A percentile compares a stretch with the other conserved stretches of the same genome.
Evolutionary conservation across 2,888 invertebrate species (phyloP).

Genomic region (Apotomis betuletana): DNA sequence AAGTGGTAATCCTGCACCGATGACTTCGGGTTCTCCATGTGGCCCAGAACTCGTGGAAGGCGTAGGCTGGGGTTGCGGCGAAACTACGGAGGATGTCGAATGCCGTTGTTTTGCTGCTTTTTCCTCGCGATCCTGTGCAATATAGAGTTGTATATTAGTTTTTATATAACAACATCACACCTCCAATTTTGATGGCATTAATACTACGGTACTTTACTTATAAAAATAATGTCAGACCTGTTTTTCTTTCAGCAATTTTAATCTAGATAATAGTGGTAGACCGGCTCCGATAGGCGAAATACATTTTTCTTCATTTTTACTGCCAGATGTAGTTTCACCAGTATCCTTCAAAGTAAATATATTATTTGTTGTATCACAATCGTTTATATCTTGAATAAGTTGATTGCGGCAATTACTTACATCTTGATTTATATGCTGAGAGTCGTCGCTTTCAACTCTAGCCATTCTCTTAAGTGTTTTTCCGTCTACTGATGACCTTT

Average conservation of each 20-base stretch:
- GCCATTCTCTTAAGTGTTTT: conserved; percentile 88
- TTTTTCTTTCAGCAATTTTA: conserved; percentile 92
- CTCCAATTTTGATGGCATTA: background rate
- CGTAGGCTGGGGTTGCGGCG: conserved; percentile 81
- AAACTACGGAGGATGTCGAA: conserved; percentile 67
- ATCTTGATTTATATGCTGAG: conserved; percentile 75
- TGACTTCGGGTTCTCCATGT: conserved; percentile 84
- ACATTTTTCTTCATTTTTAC: conserved; percentile 83
- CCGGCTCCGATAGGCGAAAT: conserved; percentile 93
- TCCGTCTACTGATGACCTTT: conserved; percentile 74
- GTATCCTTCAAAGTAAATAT: conserved; percentile 63
- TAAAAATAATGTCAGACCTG: conserved; percentile 79
- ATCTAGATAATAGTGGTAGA: conserved; percentile 89
- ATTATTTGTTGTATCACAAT: conserved; percentile 4
- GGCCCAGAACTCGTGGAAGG: conserved; percentile 85
- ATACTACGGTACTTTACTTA: background rate
- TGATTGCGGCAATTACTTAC: conserved; percentile 48
- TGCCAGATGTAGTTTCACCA: conserved; percentile 71
- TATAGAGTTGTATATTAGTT: conserved; percentile 5
- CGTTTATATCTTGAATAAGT: background rate
- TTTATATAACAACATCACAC: background rate
- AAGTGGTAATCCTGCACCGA: conserved; percentile 88
- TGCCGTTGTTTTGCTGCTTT: conserved; percentile 77
- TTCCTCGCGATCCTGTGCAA: conserved; percentile 77
- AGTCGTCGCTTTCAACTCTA: conserved; percentile 88